Base-by-base conservation (phyloP, 2,797 vertebrate genomes). In the Numenius phaeopus region DNA sequence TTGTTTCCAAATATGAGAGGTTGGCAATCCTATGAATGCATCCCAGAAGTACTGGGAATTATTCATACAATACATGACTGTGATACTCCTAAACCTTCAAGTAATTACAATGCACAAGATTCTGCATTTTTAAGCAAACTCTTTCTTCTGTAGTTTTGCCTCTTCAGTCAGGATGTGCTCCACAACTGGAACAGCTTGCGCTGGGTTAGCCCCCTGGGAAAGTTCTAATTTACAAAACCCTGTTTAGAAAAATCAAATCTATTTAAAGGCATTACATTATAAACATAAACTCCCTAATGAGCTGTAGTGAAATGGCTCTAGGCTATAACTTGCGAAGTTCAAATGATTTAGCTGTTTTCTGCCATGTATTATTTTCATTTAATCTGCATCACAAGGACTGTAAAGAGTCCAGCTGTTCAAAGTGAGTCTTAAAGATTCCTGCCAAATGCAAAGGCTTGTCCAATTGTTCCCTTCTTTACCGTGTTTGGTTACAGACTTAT, bases 211-310 rank as follows among this genome's bases (percentile, higher is more conserved):
- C 98, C 96, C 96, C 78, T 98, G 98, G 98, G 97, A 98, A 98
- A 97, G 92, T 95, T 98, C 95, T 98, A 97, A 98, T 98, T 98
- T 98, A 98, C 96, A 98, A 98, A 98, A 97, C 93, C 83, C 83
- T 97, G 97, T 97, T 97, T 96, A 89, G 95, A 97, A 98, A 97
- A 97, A 97, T 97, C 95, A 97, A 94, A 98, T 98, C 96, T 97
- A 97, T 98, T 98, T 98, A 98, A 98, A 98, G 97, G 96, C 97
- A 98, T 97, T 97, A 96, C 91, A 97, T 97, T 98, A 97, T 98
- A 98, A 98, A 98, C 97, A 98, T 98, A 98, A 98, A 98, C 97
- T 98, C 97, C 95, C 97, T 98, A 98, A 98, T 98, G 98, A 98
- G 97, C 97, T 97, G 92, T 97, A 97, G 95, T 95, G 92, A 98